Evolutionary conservation across 2,797 vertebrate genomes (phyloP), one percentile per base, ranked within the genome.

Genomic region (Caiman crocodilus): DNA sequence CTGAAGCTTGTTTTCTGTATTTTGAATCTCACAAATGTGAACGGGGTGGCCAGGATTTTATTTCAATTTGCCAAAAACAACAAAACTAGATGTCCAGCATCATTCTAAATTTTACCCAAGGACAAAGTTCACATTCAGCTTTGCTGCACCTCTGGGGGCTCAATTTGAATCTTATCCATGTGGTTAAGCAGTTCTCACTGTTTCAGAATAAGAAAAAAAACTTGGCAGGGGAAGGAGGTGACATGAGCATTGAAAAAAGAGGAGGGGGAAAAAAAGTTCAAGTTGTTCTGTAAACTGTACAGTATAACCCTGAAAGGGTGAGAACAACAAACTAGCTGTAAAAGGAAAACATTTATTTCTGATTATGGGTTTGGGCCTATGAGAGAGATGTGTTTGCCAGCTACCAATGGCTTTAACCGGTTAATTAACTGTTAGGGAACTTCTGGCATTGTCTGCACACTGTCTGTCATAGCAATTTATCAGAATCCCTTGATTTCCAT

Each of bases 41-140:
- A 81, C 82, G 0, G 0, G 61, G 65, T 5, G 9, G 75, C 0
- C 6, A 82, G 35, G 76, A 55, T 0, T 0, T 85, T 2, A 7
- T 74, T 32, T 71, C 86, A 0, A 0, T 55, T 91, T 92, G 89
- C 87, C 90, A 95, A 92, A 65, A 90, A 42, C 81, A 94, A 83
- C 61, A 65, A 90, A 93, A 88, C 0, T 50, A 7, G 91, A 92
- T 86, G 78, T 92, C 32, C 88, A 93, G 56, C 82, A 87, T 77
- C 30, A 60, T 3, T 35, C 67, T 85, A 73, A 85, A 85, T 88
- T 89, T 90, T 90, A 92, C 79, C 84, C 57, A 59, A 90, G 55
- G 76, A 65, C 63, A 86, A 85, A 78, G 3, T 75, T 91, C 35
- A 67, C 81, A 63, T 63, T 82, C 50, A 73, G 26, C 30, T 23